A percentile compares a stretch with the other conserved stretches of the same genome.
Conservation (phyloP, 2,888 invertebrate species). For the Busseola fusca region DNA sequence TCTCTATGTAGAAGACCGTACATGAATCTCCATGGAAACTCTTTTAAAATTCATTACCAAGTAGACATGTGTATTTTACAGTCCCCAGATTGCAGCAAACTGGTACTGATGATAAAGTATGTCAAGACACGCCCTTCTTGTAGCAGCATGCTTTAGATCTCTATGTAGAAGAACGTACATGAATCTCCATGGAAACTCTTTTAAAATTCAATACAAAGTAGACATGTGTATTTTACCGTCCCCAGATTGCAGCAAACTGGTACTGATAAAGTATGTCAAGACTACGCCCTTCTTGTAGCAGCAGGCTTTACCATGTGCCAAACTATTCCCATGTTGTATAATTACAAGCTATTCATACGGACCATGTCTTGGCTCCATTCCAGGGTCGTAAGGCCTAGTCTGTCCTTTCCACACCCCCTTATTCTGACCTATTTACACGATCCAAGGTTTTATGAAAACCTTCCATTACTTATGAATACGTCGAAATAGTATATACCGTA, state of each 20-base stretch:
- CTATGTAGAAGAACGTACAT: neutral
- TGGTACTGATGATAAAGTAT: neutral
- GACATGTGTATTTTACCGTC: neutral
- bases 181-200: neutral
- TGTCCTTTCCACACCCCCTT: conserved; percentile 19
- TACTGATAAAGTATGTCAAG: conserved; percentile 9
- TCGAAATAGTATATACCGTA: neutral
- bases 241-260: neutral
- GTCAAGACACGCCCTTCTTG: conserved; percentile 18
- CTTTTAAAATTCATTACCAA: neutral
- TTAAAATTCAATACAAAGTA: neutral
- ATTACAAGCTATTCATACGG: conserved; percentile 38
- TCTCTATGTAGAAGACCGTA: neutral
- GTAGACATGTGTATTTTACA: neutral
- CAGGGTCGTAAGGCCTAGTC: conserved; percentile 29
- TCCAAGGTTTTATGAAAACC: neutral
- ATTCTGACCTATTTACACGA: conserved; percentile 26
- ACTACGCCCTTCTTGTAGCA: conserved; percentile 6
- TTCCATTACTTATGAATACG: neutral
- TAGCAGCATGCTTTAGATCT: no score
- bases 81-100: neutral
- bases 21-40: neutral
- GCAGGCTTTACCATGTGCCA: conserved; percentile 16
- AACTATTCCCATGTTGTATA: conserved; percentile 25
- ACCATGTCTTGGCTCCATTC: conserved; percentile 43